Conservation (phyloP, 2,888 invertebrate genomes). For the Drosophila lacicola region DNA sequence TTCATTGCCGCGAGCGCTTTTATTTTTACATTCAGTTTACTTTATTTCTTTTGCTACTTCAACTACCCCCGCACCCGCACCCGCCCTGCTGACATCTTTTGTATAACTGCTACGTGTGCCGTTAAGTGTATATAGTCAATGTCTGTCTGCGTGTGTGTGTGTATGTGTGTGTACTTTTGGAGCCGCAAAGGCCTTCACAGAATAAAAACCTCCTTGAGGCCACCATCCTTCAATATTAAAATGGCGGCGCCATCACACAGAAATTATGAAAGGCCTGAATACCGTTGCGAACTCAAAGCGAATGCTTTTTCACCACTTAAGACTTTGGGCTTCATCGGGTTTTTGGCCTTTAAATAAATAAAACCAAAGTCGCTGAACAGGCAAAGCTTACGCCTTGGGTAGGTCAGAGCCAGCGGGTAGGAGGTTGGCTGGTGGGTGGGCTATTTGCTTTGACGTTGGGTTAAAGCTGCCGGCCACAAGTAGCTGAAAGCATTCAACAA, state of each 20-base stretch:
- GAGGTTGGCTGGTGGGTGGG: not conserved
- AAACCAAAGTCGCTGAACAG: slow-evolving; percentile 54
- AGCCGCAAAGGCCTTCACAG: slow-evolving; percentile 26
- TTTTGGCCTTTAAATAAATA: slow-evolving; percentile 75
- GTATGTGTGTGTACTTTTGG: slow-evolving; percentile 26
- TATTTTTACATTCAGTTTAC: slow-evolving; percentile 74
- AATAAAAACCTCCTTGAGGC: slow-evolving; percentile 18
- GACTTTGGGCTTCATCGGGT: slow-evolving; percentile 78
- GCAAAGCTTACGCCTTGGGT: slow-evolving; percentile 25
- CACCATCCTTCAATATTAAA: slow-evolving; percentile 35
- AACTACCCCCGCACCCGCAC: not conserved
- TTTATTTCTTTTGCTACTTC: slow-evolving; percentile 63
- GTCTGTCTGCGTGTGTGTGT: slow-evolving; percentile 10
- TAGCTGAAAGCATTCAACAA: slow-evolving; percentile 35
- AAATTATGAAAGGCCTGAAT: slow-evolving; percentile 70
- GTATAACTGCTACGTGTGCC: slow-evolving; percentile 59
- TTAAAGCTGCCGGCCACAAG: slow-evolving; percentile 33
- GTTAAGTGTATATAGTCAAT: slow-evolving; percentile 21
- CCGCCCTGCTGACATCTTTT: slow-evolving; percentile 48
- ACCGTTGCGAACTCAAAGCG: slow-evolving; percentile 55
- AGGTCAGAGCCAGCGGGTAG: not conserved
- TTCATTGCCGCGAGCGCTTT: slow-evolving; percentile 65
- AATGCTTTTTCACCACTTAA: slow-evolving; percentile 69
- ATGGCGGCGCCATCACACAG: slow-evolving; percentile 45
- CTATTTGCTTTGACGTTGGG: slow-evolving; percentile 12